Base-by-base conservation (phyloP, 1,140 invertebrate species). In the Panonychus citri region DNA sequence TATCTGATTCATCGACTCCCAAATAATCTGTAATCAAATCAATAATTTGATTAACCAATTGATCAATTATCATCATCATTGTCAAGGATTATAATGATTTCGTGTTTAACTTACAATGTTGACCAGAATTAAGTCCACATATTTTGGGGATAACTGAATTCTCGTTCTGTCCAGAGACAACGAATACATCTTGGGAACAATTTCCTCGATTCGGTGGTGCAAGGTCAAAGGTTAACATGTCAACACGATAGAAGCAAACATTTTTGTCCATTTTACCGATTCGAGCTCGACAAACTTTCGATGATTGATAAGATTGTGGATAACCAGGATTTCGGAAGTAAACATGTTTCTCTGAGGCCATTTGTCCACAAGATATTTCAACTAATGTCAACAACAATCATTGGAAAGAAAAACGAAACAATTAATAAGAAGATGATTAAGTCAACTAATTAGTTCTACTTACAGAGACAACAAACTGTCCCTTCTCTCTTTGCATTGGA, bases 121-220 rank as follows among this genome's bases (percentile, higher is more conserved):
- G 81, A 3, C 81, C 82, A 1, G 74, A 75, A 68, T 85, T 84
- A 63, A 82, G 78, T 3, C 84, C 84, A 66, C 84, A 88, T 55
- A 88, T 76, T 21, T 70, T 67, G 0, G 82, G 80, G 2, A 82
- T 76, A 0, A 76, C 75, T 66, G 77, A 82, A 2, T 82, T 81
- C 15, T 73, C 70, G 51, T 64, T 65, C 1, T 78, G 78, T 1
- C 82, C 82, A 0, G 77, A 76, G 26, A 85, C 71, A 3, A 76
- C 74, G 46, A 87, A 66, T 13, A 78, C 75, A 66, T 87, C 83
- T 0, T 74, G 76, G 2, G 71, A 67, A 65, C 83, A 87, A 48
- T 72, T 73, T 0, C 83, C 83, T 64, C 78, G 78, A 0, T 74
- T 76, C 42, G 81, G 81, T 30, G 61, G 60, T n/a, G 64, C 59